Conservation (phyloP, 2,888 invertebrate species). For the Tethea ocularis region DNA sequence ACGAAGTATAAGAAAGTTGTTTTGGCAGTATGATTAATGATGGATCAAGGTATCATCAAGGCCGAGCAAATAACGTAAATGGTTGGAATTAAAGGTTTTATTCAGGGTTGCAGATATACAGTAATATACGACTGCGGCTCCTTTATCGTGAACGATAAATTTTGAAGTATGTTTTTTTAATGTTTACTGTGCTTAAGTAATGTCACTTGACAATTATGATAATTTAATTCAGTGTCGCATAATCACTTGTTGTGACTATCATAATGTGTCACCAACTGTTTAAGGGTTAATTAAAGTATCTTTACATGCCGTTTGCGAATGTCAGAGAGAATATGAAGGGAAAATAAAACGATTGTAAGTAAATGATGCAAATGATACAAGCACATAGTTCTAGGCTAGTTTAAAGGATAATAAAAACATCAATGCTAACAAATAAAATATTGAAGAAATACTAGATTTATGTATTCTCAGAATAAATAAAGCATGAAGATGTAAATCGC, state of each 20-base stretch:
- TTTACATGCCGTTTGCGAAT: background rate
- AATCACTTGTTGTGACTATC: background rate
- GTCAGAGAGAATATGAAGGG: too few species aligned
- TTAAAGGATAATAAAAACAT: background rate
- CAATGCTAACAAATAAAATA: background rate
- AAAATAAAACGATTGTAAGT: too few species aligned
- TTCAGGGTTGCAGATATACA: conserved; percentile 29
- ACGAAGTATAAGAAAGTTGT: conserved; percentile 48
- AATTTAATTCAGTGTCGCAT: background rate
- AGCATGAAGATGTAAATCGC: conserved; percentile 27
- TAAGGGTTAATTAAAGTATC: background rate
- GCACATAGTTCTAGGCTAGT: background rate
- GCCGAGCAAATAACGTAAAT: conserved; percentile 52
- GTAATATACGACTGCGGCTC: conserved; percentile 9
- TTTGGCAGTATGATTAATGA: conserved; percentile 64
- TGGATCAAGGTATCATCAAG: conserved; percentile 57
- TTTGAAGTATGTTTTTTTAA: background rate
- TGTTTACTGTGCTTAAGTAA: background rate
- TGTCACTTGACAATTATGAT: background rate
- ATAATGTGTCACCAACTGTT: background rate
- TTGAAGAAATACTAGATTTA: background rate
- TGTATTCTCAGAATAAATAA: conserved; percentile 21
- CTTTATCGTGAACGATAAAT: background rate
- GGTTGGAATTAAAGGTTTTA: conserved; percentile 34
- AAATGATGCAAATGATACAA: too few species aligned